A percentile compares a stretch with the other conserved stretches of the same genome.
Conservation (phyloP, 2,113 vertebrate genomes). For the Benitochromis conjunctus region DNA sequence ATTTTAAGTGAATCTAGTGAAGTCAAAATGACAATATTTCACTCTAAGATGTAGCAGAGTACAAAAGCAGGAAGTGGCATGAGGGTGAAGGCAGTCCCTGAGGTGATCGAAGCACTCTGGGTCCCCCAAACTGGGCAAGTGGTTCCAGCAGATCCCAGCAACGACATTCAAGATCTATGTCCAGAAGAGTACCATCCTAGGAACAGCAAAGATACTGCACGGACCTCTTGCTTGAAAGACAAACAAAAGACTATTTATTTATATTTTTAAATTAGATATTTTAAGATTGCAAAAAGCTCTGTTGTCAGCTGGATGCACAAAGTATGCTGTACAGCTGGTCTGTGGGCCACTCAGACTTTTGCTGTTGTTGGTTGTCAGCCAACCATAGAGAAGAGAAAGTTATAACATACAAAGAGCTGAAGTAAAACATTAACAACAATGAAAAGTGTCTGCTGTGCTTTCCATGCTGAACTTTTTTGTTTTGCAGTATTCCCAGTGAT, state of each 20-base stretch:
- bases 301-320: fast-evolving
- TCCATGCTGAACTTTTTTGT: background rate
- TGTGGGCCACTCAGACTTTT: background rate
- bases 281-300: background rate
- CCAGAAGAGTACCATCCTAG: background rate
- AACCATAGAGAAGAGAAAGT: background rate
- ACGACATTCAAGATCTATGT: background rate
- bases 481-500: background rate
- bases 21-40: background rate
- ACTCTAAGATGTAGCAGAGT: background rate
- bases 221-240: background rate
- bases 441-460: background rate
- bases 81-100: background rate
- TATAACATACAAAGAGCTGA: background rate
- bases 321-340: background rate
- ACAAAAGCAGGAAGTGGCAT: background rate
- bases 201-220: background rate
- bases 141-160: background rate
- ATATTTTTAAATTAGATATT: background rate
- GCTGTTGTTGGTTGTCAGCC: background rate
- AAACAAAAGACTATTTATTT: background rate
- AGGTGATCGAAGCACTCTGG: background rate
- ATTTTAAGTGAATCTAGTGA: background rate
- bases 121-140: background rate
- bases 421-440: background rate